Base-by-base conservation (phyloP, 1,140 invertebrate species). In the Cyclargus thomasi region DNA sequence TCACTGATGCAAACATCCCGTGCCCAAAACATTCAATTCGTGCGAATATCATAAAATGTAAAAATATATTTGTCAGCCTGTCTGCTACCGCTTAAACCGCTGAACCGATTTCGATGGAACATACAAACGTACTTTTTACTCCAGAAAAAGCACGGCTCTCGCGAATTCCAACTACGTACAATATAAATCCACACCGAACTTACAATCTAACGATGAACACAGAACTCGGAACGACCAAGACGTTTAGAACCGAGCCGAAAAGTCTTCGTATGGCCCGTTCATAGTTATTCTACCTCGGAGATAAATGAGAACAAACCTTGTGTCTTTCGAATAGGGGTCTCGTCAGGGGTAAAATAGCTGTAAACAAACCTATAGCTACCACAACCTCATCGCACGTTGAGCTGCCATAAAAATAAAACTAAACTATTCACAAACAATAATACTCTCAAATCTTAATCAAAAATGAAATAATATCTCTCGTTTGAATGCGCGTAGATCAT, bases 201-300 rank as follows among this genome's bases (percentile, higher is more conserved):
- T 84, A 83, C 70, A 64, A 29, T 64, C 76, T 85, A 88, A 69
- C 76, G 79, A 81, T 85, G 86, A 86, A 88, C 84, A 88, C 82
- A 86, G 76, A 74, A 72, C 78, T 81, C 81, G 83, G 83, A 84
- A 76, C 67, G 65, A 85, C 83, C 78, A 81, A 84, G 72, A 76
- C 55, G 18, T 55, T 55, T 65, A 47, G 39, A 47, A 47, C 39
- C 39, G 39, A 47, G 14, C 39, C 39, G n/a, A 14, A 47, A 47
- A 47, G 39, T 47, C 39, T 47, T 47, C 39, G 4, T 29, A 29
- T 29, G 29, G 29, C 29, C 8, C 29, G 29, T 29, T 29, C 0
- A 29, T 0, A 29, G 29, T 29, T 29, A 29, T 29, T 29, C 5
- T 29, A 29, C 29, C 29, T 29, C 5, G 29, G 29, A 29, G 29